phyloP scores from a whole-genome alignment of 2,888 invertebrate species.

The Thelaira solivaga region DNA sequence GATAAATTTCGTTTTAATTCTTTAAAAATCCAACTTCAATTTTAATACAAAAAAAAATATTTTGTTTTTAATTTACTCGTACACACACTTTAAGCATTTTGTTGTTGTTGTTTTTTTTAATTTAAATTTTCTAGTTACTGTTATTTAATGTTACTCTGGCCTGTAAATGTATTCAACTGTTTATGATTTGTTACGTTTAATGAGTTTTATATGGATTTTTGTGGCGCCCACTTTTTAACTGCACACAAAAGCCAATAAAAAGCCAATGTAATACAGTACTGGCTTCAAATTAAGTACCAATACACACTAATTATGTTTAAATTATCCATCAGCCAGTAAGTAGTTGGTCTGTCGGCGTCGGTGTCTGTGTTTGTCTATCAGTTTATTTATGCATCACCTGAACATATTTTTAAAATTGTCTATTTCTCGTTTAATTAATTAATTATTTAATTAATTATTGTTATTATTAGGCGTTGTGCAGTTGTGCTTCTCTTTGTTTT shows the following conservation, averaged over 20 bases:
- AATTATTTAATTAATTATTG: conserved; percentile 23
- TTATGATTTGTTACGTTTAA: conserved; percentile 36
- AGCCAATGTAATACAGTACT: conserved; percentile 2
- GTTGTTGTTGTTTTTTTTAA: neutral
- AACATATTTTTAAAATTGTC: conserved; percentile 28
- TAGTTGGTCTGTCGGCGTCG: no score
- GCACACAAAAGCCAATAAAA: neutral
- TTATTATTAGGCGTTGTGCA: neutral
- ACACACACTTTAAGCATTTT: conserved; percentile 55
- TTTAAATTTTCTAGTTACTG: neutral
- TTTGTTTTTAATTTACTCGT: neutral
- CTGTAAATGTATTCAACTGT: conserved; percentile 37
- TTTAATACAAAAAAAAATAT: no score
- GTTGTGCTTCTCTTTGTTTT: neutral
- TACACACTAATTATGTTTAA: conserved; percentile 35
- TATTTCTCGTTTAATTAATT: conserved; percentile 34
- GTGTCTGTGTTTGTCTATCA: no score
- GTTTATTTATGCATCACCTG: neutral
- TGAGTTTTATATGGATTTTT: conserved; percentile 51
- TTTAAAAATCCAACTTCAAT: neutral
- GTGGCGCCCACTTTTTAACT: neutral
- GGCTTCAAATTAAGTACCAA: conserved; percentile 49
- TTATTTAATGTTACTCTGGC: conserved; percentile 36
- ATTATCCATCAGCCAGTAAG: no score
- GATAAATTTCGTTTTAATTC: conserved; percentile 8